These are phyloP conservation scores for Potamilus streckersoni DNA, from an alignment of 1,140 invertebrate species.

Conservation along the genomic window DNA sequence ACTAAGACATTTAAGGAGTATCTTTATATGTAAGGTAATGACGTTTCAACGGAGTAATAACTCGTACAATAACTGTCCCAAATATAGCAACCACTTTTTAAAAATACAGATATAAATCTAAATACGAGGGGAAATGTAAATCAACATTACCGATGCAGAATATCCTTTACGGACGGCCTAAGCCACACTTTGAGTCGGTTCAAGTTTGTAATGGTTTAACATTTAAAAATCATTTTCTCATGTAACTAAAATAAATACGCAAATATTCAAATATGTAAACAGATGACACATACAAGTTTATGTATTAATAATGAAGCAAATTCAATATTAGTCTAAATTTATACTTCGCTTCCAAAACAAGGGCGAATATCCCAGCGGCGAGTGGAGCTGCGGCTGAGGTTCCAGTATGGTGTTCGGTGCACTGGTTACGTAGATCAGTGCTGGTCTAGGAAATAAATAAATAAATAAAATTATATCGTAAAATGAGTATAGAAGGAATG, in stretches of 20 bases:
- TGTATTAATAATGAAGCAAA: background rate
- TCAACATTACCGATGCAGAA: too few relatives aligned
- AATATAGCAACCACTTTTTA: too few relatives aligned
- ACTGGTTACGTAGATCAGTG: constrained; percentile 90
- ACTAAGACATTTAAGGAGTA: too few relatives aligned
- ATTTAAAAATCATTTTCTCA: background rate
- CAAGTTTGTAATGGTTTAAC: too few relatives aligned
- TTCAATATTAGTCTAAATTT: constrained; percentile 8
- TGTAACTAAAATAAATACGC: background rate
- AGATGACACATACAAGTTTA: background rate
- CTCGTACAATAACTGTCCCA: too few relatives aligned
- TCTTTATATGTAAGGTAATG: too few relatives aligned
- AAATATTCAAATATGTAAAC: background rate
- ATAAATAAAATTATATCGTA: background rate
- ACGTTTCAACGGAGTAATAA: too few relatives aligned
- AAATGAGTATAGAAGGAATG: constrained; percentile 1
- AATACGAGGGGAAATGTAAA: too few relatives aligned
- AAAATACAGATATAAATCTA: too few relatives aligned
- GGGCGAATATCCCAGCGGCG: constrained; percentile 96
- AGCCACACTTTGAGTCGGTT: too few relatives aligned
- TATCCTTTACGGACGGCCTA: too few relatives aligned
- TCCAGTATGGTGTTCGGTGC: constrained; percentile 72
- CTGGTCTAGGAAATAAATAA: constrained; percentile 74
- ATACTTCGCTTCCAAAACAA: constrained; percentile 92
- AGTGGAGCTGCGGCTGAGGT: constrained; percentile 97